Evolutionary conservation across 1,140 invertebrate genomes (phyloP), one percentile per base, ranked within the genome.

Genomic region (Batillaria attramentaria): DNA sequence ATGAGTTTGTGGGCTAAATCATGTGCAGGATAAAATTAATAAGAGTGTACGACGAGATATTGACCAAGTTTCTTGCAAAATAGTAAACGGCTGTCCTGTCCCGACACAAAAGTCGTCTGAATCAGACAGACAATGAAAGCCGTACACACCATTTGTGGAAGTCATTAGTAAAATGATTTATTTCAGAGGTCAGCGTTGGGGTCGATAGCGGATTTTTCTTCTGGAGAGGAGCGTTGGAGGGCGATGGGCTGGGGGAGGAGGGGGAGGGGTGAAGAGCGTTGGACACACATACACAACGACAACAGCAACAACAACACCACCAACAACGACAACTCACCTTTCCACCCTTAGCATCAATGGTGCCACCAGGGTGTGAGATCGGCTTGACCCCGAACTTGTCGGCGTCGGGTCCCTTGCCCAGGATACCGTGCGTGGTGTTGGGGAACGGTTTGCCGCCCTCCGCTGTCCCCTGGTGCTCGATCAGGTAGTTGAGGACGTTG

Each of bases 401-500:
- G 20, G 84, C 81, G 6, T 85, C 69, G 4, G 83, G 81, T 24
- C 85, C 84, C 60, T 75, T 83, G 1, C 89, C 89, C 20, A 89
- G 68, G 4, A 77, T 79, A 3, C 88, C 89, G 68, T 84, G 81
- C 24, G 82, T 84, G 18, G 89, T 66, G 72, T 88, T 87, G 5
- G 89, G 89, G 84, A 89, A 90, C 0, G 87, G 85, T 37, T 80
- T 33, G 43, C 84, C 84, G 16, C 76, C 73, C 6, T 83, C 65
- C 3, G 84, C 78, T 6, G 83, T 78, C 0, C 81, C 82, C 18
- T 81, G 77, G 46, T 83, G 86, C 70, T 84, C 83, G 41, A 90
- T 85, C 16, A 90, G 77, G 72, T 90, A 90, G 78, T 90, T 90
- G 33, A 87, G 83, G 2, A 89, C 87, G 50, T 90, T 90, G 20